Conservation (phyloP, 2,797 vertebrate genomes). For the Choloepus didactylus region DNA sequence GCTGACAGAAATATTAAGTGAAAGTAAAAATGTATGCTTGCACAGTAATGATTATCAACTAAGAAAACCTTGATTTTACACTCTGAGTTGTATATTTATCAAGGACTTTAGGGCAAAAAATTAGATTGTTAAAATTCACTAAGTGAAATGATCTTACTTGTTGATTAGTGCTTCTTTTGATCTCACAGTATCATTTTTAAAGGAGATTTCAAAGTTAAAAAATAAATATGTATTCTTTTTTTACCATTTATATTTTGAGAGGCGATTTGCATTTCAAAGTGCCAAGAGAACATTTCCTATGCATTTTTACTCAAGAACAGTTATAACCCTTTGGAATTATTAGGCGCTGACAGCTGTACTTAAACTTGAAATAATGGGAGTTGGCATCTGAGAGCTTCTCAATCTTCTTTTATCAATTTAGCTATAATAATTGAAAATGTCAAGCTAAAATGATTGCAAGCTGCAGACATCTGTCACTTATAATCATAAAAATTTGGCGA, state of each 20-base stretch:
- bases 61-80: slow-evolving; percentile 8
- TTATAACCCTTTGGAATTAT: slow-evolving; percentile 79
- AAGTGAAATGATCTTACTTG: slow-evolving; percentile 23
- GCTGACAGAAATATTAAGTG: slow-evolving; percentile 64
- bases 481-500: slow-evolving; percentile 76
- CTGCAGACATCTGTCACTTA: slow-evolving; percentile 86
- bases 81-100: slow-evolving; percentile 50
- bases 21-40: slow-evolving; percentile 67
- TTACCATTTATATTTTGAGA: slow-evolving; percentile 78
- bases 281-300: slow-evolving; percentile 71
- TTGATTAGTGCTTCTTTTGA: slow-evolving; percentile 49
- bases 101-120: slow-evolving; percentile 49
- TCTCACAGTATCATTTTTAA: slow-evolving; percentile 70
- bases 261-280: slow-evolving; percentile 78
- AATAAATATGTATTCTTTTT: slow-evolving; percentile 69
- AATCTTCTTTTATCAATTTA: slow-evolving; percentile 85
- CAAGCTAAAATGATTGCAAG: slow-evolving; percentile 84
- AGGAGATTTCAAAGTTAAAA: slow-evolving; percentile 74
- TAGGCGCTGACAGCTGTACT: slow-evolving; percentile 84
- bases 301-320: slow-evolving; percentile 77
- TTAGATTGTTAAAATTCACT: slow-evolving; percentile 34
- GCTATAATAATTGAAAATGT: slow-evolving; percentile 86
- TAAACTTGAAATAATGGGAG: slow-evolving; percentile 87
- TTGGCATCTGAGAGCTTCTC: slow-evolving; percentile 83
- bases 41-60: background rate